Percentiles rank a stretch among this genome's conserved stretches.
Evolutionary conservation across 1,140 invertebrate genomes (phyloP).

Genomic region (Drosophila aff.): DNA sequence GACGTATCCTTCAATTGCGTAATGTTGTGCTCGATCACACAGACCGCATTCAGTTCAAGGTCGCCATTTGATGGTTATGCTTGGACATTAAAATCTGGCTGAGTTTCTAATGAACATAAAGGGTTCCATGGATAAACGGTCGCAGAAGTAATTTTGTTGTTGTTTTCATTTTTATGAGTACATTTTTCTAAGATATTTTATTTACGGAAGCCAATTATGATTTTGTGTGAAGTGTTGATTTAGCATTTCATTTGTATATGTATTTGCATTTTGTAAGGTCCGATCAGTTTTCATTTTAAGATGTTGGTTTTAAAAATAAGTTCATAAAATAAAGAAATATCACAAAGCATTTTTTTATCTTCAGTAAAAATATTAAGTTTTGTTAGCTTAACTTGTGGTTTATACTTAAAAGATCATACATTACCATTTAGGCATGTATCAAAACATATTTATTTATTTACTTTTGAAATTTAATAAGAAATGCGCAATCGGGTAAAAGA

Average conservation of each 20-base stretch:
- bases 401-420: too few species aligned
- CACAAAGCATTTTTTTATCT: too few species aligned
- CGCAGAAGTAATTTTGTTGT: not conserved
- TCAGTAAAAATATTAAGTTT: too few species aligned
- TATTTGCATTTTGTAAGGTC: too few species aligned
- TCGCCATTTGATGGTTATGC: slow-evolving; percentile 20
- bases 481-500: too few species aligned
- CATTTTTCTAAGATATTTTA: not conserved
- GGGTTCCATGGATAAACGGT: not conserved
- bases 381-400: too few species aligned
- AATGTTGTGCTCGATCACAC: slow-evolving; percentile 46
- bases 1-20: slow-evolving; percentile 25
- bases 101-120: slow-evolving; percentile 9
- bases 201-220: slow-evolving; percentile 10
- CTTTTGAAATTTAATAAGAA: too few species aligned
- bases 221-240: not conserved
- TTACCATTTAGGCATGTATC: too few species aligned
- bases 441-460: too few species aligned
- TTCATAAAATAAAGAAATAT: not conserved
- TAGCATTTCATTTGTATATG: not conserved
- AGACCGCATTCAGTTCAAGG: slow-evolving; percentile 20
- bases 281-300: too few species aligned
- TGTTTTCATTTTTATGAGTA: not conserved
- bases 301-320: not conserved
- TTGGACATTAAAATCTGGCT: slow-evolving; percentile 9